Percentiles rank a stretch among this genome's conserved stretches.
These are phyloP conservation scores for Diaperis boleti DNA, from an alignment of 2,888 invertebrate species.

Conservation along the genomic window DNA sequence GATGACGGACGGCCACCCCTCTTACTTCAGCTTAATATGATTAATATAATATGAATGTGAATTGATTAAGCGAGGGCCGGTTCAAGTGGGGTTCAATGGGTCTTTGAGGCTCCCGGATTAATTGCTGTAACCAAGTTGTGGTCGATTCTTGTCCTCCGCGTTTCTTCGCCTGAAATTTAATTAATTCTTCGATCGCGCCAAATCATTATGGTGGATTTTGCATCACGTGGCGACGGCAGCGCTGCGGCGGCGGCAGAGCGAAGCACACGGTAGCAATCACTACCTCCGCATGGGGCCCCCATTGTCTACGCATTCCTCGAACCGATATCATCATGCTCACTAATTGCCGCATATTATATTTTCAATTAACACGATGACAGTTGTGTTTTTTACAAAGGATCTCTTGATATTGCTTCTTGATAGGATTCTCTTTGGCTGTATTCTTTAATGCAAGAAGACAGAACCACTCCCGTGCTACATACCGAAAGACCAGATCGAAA, in stretches of 20 bases:
- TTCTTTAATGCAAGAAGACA: constrained; percentile 37
- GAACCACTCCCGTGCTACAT: constrained; percentile 32
- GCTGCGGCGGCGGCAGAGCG: constrained; percentile 49
- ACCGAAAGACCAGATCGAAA: constrained; percentile 1
- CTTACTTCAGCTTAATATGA: constrained; percentile 60
- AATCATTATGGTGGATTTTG: constrained; percentile 35
- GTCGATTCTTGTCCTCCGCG: constrained; percentile 46
- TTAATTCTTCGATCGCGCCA: constrained; percentile 39
- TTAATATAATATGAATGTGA: constrained; percentile 61
- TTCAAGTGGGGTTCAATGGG: constrained; percentile 54
- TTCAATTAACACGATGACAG: constrained; percentile 77
- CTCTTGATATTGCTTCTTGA: constrained; percentile 46
- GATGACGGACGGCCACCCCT: constrained; percentile 46
- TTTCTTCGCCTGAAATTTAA: constrained; percentile 36
- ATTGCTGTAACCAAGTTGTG: constrained; percentile 58
- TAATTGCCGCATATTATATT: constrained; percentile 76
- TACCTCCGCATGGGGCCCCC: constrained; percentile 58
- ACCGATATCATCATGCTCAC: constrained; percentile 60
- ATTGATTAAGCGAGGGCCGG: constrained; percentile 58
- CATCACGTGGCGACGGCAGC: constrained; percentile 40
- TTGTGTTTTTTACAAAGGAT: constrained; percentile 67
- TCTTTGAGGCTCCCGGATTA: constrained; percentile 52
- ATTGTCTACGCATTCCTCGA: constrained; percentile 60
- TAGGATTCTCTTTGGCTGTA: constrained; percentile 39
- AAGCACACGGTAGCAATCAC: constrained; percentile 63